Base-by-base conservation (phyloP, 37 sponge, comb jelly and placozoan genomes). In the Ianthella basta region DNA sequence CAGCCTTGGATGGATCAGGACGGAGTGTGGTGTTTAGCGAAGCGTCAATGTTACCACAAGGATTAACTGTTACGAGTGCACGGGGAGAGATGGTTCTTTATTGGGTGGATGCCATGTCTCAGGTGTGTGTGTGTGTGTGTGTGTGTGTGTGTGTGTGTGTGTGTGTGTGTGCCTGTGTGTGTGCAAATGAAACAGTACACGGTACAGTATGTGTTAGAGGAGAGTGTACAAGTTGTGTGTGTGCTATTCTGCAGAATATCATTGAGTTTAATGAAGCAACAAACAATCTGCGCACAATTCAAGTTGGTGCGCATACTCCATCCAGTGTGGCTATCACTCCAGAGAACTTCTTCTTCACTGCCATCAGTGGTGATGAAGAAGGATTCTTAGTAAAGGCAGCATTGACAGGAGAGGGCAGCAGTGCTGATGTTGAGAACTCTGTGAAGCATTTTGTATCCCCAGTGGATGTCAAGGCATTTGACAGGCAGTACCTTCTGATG, bases 71-170 rank as follows among this genome's bases (percentile, higher is more conserved):
- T 0, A 35, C 8, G 18, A 1, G 18, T 1, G 1, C 10, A 4
- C 29, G 35, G 0, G 70, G 19, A 18, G 34, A 1, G 3, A 6
- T 18, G 70, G 34, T 18, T 24, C 4, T 69, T 30, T 69, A 30
- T 6, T 69, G 32, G 70, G 34, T 69, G 34, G 70, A 30, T 30
- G 29, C 70, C 33, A n/a, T 0, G 2, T 34, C 70, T 29, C 27
- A 30, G 70, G 70, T 69, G 70, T 69, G 70, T 69, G 70, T 69
- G 70, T 69, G 70, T 69, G 70, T 69, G 70, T 69, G 70, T 69
- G 6, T 69, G 70, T 69, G 70, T 69, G 70, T 69, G 70, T 69
- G 70, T 69, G 70, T 69, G 70, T 69, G 70, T 69, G 70, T 69
- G 70, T 69, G 70, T 69, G 70, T 69, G 70, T 69, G 70, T 69